Evolutionary conservation across 2,113 vertebrate species (phyloP), one percentile per base, ranked within the genome.

Genomic region (Entomyzon cyanotis): DNA sequence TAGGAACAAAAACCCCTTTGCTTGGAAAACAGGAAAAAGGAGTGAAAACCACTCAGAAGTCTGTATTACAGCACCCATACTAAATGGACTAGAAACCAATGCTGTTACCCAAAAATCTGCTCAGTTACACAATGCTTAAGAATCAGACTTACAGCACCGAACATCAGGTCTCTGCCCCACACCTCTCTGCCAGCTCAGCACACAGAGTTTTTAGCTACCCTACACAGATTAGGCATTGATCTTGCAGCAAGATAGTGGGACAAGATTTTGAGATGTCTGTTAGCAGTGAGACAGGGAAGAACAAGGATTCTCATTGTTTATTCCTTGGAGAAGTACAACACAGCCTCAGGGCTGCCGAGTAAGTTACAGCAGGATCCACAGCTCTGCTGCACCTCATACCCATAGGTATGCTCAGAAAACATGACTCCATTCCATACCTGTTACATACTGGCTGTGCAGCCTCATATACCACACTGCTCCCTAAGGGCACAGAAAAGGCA

Each of bases 21-120:
- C 93, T 67, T 92, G 80, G 74, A 94, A 95, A 81, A 74, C 91
- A 95, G 89, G 96, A 96, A 96, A 94, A 97, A 92, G 77, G 53
- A 73, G 64, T 3, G 37, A 68, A 37, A 39, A 53, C 69, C 71
- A 92, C 49, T 76, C 39, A 56, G 63, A 63, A 78, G n/a, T 80
- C 70, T 88, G 30, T 84, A 28, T 93, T 90, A 76, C 73, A 68
- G 63, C 49, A 86, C 9, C 24, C 37, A 15, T 75, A 21, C 10
- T 73, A 39, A 41, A 78, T n/a, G 39, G 69, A 71, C 67, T 69
- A 85, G 81, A 97, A 96, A 82, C 42, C 92, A 96, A 68, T 56
- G n/a, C 18, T 2, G 3, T 30, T 70, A 49, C 11, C 2, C n/a
- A 56, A 80, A 93, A 84, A 49, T 42, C 35, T 81, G 24, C 41